Base-by-base conservation (phyloP, 2,113 vertebrate genomes). In the Corythaeola cristata region DNA sequence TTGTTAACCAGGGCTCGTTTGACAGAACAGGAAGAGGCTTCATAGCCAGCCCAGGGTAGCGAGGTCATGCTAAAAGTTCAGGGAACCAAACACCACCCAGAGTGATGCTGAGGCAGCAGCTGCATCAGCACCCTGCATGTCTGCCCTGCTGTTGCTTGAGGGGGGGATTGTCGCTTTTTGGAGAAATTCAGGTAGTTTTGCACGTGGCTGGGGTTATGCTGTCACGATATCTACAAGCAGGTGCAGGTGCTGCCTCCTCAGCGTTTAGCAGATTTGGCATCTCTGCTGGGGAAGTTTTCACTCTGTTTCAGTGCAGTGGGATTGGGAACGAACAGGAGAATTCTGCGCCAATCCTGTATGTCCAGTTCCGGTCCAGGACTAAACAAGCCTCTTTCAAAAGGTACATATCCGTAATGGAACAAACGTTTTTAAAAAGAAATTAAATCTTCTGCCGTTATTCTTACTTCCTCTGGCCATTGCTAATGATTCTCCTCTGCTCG, bases 121-220 rank as follows among this genome's bases (percentile, higher is more conserved):
- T 28, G 45, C 56, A 44, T 13, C 33, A 32, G 44, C 15, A 5
- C 39, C 0, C 37, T 32, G 47, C 11, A 0, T 1, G 9, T 11
- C 14, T 85, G 73, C 45, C 60, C 59, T 45, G 50, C 68, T 26
- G 23, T 6, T 63, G 50, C 21, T 2, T 4, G 12, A 12, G 7
- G 7, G 9, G 11, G 16, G 6, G 20, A 12, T 14, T 2, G 52
- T 12, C 0, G 3, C 15, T n/a, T 58, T 50, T 52, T 44, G 63
- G 67, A 44, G 69, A 39, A 47, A 15, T 59, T 41, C 12, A 8
- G 77, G 12, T 53, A 52, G 47, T 11, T 3, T 11, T 49, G 52
- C 44, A 20, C 8, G 1, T 3, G 37, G 6, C 39, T 16, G 39
- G 15, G 21, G 17, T 50, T 27, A 17, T 0, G 0, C 37, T 30